A percentile compares a stretch with the other conserved stretches of the same genome.
Evolutionary conservation across 2,113 vertebrate species (phyloP).

Genomic region (Trichechus manatus): DNA sequence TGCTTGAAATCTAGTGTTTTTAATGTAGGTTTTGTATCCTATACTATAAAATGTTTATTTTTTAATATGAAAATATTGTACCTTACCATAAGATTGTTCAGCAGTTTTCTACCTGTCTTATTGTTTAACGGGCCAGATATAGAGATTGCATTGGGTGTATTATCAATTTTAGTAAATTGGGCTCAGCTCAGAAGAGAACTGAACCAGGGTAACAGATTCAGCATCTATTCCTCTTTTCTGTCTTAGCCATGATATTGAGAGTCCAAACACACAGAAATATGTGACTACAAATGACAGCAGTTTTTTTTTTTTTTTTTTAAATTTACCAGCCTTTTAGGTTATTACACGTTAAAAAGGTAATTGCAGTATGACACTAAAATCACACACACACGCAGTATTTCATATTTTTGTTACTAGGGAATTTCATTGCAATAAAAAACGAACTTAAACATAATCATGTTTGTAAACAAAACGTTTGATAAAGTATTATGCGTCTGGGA

Average conservation of each 20-base stretch:
- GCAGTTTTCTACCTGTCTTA: not conserved
- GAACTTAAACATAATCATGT: not conserved
- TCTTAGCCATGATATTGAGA: not conserved
- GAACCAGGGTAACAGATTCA: not conserved
- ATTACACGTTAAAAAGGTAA: not conserved
- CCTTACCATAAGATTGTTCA: not conserved
- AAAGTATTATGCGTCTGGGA: not conserved
- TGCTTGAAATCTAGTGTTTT: not conserved
- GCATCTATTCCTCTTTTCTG: not conserved
- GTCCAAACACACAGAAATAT: constrained; percentile 9
- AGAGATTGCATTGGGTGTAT: not conserved
- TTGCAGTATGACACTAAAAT: not conserved
- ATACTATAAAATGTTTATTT: not conserved
- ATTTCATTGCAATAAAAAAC: constrained; percentile 18
- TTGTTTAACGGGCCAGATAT: not conserved
- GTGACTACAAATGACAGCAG: not conserved
- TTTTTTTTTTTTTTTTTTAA: not conserved
- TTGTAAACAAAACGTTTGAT: constrained; percentile 1
- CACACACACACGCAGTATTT: not conserved
- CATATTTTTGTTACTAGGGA: not conserved
- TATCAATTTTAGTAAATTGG: not conserved
- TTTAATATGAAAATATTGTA: not conserved
- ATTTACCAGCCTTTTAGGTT: not conserved
- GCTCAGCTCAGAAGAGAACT: not conserved
- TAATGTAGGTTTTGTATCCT: not conserved